Evolutionary conservation across 2,888 invertebrate genomes (phyloP), one percentile per base, ranked within the genome.

Genomic region (Teleogryllus oceanicus): DNA sequence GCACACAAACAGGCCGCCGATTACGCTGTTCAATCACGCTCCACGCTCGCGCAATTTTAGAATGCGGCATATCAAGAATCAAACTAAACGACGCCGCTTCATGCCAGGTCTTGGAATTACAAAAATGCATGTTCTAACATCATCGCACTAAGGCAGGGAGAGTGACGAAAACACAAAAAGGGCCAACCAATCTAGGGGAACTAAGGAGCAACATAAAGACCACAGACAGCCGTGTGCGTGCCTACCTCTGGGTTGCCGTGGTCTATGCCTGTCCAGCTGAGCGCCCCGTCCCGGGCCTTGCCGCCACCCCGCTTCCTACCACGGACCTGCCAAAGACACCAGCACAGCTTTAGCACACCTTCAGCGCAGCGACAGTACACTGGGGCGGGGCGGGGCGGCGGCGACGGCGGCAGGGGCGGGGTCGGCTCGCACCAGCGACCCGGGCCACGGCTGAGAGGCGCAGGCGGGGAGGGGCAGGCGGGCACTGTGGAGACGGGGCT

Each of bases 401-500:
- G 62, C 16, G 62, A n/a, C 62, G 62, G 62, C 62, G n/a, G 16
- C n/a, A 13, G 13, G 62, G 62, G 16, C 13, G n/a, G 62, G 4
- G 62, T 18, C 62, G n/a, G 16, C 16, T 13, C 62, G 62, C 62
- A 13, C 13, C 62, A 13, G 62, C 62, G n/a, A 18, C 16, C 62
- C 24, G 13, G n/a, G 37, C 75, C 80, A 80, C 81, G 80, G 82
- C 77, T 80, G 80, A 78, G 81, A 75, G 82, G 81, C 80, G 81
- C 74, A 82, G 80, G 78, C 81, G 83, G 81, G 81, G 81, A 83
- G 83, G 83, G 83, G 83, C 83, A 81, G 82, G 83, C 83, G 82
- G 81, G 83, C 83, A 86, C 86, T 85, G 86, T 85, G 85, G 86
- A 85, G 85, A 84, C 85, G 84, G 85, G 85, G 84, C 84, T 85